Base-by-base conservation (phyloP, 2,888 invertebrate genomes). In the Pachymerium ferrugineum region DNA sequence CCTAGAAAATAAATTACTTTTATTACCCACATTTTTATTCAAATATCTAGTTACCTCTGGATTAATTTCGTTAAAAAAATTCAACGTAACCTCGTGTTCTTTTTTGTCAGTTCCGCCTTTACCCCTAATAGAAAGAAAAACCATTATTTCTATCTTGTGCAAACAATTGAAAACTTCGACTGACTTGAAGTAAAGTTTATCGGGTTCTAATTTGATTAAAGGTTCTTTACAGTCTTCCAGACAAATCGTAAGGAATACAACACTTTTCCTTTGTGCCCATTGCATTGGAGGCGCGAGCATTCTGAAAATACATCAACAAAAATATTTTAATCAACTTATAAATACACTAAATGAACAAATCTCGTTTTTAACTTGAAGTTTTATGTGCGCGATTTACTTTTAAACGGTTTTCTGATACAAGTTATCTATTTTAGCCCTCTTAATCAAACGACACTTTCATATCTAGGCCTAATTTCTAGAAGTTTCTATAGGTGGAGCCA, bases 241-340 rank as follows among this genome's bases (percentile, higher is more conserved):
- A 84, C 92, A 92, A 82, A 97, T 89, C 78, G 94, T 96, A 79
- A 98, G 86, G 81, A 89, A 93, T 77, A 97, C 83, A 79, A 91
- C 85, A 80, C 89, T 88, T 79, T 88, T 89, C 80, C 94, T 88
- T 84, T 97, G 97, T 74, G 97, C 97, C 97, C 97, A 97, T 84
- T 92, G 87, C 79, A 96, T 91, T 77, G 92, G 88, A 76, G 97
- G 95, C 80, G 92, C 90, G 79, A 84, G 83, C 82, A 87, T 83
- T 38, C 77, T 77, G 67, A 74, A 69, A 70, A 22, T 28, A n/a
- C n/a, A n/a, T n/a, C 3, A 47, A 42, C 22, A 72, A 25, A 42
- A 72, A 70, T 0, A 3, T 29, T 29, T 0, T 1, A 30, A 16
- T 62, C 14, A 19, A n/a, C 10, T n/a, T n/a, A n/a, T 62, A n/a